Evolutionary conservation across 2,888 invertebrate genomes (phyloP).

Genomic region (Amblyteles armatorius): DNA sequence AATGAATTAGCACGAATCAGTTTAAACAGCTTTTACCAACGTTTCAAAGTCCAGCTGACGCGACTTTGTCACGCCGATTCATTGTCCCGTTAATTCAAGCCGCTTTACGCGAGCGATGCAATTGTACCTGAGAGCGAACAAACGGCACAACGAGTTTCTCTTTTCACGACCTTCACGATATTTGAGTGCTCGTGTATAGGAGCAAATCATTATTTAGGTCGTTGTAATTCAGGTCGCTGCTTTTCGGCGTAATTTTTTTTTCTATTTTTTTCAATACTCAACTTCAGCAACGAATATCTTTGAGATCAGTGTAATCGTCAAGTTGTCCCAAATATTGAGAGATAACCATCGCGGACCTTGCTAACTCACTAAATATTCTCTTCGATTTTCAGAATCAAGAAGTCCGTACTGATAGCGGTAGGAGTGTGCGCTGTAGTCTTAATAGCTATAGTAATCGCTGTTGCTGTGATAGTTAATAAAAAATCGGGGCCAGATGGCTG

Average conservation of each 20-base stretch:
- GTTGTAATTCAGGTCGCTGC: too few relatives aligned
- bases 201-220: too few relatives aligned
- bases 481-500: constrained; percentile 8
- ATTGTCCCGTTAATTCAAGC: not conserved
- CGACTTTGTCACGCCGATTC: not conserved
- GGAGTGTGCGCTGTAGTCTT: constrained; percentile 29
- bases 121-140: not conserved
- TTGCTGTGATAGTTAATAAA: constrained; percentile 64
- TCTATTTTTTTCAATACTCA: too few relatives aligned
- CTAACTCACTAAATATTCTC: not conserved
- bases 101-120: not conserved
- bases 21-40: not conserved
- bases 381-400: constrained; percentile 33
- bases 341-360: not conserved
- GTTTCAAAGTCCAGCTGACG: not conserved
- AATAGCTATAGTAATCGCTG: constrained; percentile 67
- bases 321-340: not conserved
- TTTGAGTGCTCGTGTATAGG: too few relatives aligned
- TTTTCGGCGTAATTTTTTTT: too few relatives aligned
- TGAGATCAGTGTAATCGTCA: too few relatives aligned
- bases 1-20: constrained; percentile 3
- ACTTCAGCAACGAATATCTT: too few relatives aligned
- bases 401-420: constrained; percentile 30
- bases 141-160: constrained; percentile 22
- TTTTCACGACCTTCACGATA: constrained; percentile 32